Conservation (phyloP, 2,113 vertebrate genomes). For the Odocoileus hemionus region DNA sequence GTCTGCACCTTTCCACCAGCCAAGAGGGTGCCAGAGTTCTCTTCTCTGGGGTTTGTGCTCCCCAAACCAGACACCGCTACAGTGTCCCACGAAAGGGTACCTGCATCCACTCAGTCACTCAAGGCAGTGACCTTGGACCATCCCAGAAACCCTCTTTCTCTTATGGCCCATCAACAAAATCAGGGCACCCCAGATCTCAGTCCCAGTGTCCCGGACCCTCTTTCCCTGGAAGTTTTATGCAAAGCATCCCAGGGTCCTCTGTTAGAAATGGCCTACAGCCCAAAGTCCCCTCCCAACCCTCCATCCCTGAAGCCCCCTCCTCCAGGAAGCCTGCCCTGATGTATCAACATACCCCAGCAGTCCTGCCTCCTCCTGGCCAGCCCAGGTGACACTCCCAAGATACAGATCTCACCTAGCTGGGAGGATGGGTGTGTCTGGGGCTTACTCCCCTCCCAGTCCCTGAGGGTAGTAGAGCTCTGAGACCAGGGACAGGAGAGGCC, state of each 20-base stretch:
- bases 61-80: background rate
- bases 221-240: background rate
- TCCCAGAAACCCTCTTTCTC: background rate
- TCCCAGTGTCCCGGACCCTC: background rate
- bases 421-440: background rate
- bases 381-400: background rate
- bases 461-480: constrained; percentile 1
- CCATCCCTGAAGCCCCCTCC: background rate
- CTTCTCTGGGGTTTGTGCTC: background rate
- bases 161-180: background rate
- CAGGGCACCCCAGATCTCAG: background rate
- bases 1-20: background rate
- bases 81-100: background rate
- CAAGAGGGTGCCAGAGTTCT: background rate
- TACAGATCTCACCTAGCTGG: background rate
- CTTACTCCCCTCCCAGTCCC: background rate
- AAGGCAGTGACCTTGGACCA: background rate
- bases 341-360: background rate
- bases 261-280: background rate
- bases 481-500: background rate
- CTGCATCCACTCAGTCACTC: background rate
- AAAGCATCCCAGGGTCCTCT: background rate
- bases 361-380: background rate
- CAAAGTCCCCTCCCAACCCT: background rate
- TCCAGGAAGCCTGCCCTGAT: constrained; percentile 8